Evolutionary conservation across 2,888 invertebrate genomes (phyloP), one percentile per base, ranked within the genome.

Genomic region (Thecocarcelia acutangulata): DNA sequence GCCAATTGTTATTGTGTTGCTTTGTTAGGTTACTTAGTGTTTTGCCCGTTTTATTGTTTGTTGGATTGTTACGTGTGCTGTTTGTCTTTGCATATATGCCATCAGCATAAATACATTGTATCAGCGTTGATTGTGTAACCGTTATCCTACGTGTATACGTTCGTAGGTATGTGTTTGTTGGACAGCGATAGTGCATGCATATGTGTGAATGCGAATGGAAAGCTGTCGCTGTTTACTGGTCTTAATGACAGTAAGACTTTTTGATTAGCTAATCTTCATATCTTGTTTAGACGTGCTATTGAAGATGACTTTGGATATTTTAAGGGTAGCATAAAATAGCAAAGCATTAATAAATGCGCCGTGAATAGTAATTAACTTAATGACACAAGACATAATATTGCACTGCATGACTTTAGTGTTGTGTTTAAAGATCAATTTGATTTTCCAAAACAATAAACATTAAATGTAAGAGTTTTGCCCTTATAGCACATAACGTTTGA

Each of bases 191-290:
- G 8, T 33, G 33, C 40, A 17, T 54, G 44, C 37, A 19, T n/a
- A 8, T 9, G 33, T 33, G 33, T 33, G 33, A 3, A 33, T 13
- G 17, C 50, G 15, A 44, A 54, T 52, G 24, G 46, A 54, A 63
- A 54, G 50, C 46, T 76, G 33, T 61, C 76, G 15, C 40, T 48
- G 66, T 76, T 76, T 54, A 19, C 63, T 40, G 24, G n/a, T 21
- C 28, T 21, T 56, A 63, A 40, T 77, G 61, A 77, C 69, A 70
- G 37, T 63, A 56, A 70, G 48, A 63, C 63, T 48, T 46, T 40
- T 69, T 70, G 69, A 77, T 70, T 70, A 70, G 61, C 28, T 70
- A 77, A 70, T 69, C 68, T 69, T 24, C 40, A 54, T 17, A 46
- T n/a, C 48, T 40, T 28, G 63, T 15, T 5, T n/a, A 40, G 13